Evolutionary conservation across 30 jellyfish, hydroid and myxozoan species (phyloP).

Genomic region (Calvadosia cruxmelitensis): DNA sequence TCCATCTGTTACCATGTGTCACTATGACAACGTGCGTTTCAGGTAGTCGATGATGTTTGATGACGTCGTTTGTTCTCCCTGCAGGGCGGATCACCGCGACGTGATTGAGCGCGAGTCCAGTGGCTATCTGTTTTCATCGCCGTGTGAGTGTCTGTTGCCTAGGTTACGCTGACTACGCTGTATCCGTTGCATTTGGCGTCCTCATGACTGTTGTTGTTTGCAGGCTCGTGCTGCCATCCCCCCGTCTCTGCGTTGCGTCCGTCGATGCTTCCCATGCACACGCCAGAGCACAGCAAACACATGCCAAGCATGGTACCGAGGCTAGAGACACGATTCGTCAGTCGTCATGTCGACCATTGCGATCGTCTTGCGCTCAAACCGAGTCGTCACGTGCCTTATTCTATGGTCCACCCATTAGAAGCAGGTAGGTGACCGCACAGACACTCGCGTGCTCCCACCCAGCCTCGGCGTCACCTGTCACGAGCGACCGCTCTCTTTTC

Average conservation of each 20-base stretch:
- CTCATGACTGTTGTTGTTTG: neutral
- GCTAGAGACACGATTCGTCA: conserved; percentile 13
- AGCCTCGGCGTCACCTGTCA: too few species aligned
- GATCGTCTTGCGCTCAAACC: conserved; percentile 1
- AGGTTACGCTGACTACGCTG: too few species aligned
- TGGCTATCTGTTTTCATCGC: conserved; percentile 31
- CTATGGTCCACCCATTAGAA: neutral
- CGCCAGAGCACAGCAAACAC: conserved; percentile 27
- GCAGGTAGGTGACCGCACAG: neutral
- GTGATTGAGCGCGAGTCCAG: conserved; percentile 38
- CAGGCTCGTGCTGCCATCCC: conserved; percentile 77
- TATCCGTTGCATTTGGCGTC: too few species aligned
- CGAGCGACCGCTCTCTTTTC: too few species aligned
- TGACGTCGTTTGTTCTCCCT: neutral
- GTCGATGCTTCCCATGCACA: conserved; percentile 32
- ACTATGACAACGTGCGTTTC: too few species aligned
- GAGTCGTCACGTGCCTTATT: neutral
- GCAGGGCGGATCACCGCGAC: conserved; percentile 67
- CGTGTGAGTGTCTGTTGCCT: conserved; percentile 67
- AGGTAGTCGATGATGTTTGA: too few species aligned
- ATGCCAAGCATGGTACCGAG: conserved; percentile 41
- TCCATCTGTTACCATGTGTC: too few species aligned
- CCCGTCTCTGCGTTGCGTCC: conserved; percentile 6
- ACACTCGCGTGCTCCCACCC: too few species aligned
- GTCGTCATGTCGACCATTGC: neutral